Evolutionary conservation across 1,140 invertebrate genomes (phyloP), one percentile per base, ranked within the genome.

Genomic region (Sinella curviseta): DNA sequence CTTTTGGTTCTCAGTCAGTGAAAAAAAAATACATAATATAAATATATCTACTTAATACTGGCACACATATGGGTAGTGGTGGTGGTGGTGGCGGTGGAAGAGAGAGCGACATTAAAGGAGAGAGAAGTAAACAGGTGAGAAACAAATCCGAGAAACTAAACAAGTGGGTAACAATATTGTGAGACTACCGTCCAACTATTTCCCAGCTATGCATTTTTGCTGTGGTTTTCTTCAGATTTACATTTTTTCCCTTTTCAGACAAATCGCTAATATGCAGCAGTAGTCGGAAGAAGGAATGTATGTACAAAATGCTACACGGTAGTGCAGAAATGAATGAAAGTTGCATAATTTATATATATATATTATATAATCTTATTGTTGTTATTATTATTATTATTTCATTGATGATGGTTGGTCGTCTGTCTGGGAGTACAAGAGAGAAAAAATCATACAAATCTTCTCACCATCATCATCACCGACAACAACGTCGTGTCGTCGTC

Each of bases 101-200:
- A 17, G 39, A 8, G 55, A 60, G 4, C 12, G 24, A 24, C 14
- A 60, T 17, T 17, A 60, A 60, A 60, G 14, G 24, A n/a, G n/a
- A 60, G 12, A 60, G 12, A 70, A 3, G 65, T 70, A 3, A 31
- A 70, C 28, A 70, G 65, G 65, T 70, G 65, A 70, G 65, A 70
- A 33, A 70, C 28, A 70, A 70, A 70, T 70, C 55, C 65, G 65
- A 33, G 65, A 31, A 70, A 70, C 65, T 60, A 60, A 60, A 60
- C 55, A 60, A 60, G 55, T 60, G 55, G 55, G 55, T 60, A 60
- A n/a, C n/a, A n/a, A 60, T 70, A 33, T 30, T 30, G 65, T 70
- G 65, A 33, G 65, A 70, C 65, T 33, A n/a, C 4, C 65, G 31
- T 70, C 3, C 8, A 70, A 70, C 55, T 70, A 70, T 70, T 70